These are phyloP conservation scores for Brachyhypopomus gauderio DNA, from an alignment of 2,113 vertebrate genomes.

Conservation along the genomic window DNA sequence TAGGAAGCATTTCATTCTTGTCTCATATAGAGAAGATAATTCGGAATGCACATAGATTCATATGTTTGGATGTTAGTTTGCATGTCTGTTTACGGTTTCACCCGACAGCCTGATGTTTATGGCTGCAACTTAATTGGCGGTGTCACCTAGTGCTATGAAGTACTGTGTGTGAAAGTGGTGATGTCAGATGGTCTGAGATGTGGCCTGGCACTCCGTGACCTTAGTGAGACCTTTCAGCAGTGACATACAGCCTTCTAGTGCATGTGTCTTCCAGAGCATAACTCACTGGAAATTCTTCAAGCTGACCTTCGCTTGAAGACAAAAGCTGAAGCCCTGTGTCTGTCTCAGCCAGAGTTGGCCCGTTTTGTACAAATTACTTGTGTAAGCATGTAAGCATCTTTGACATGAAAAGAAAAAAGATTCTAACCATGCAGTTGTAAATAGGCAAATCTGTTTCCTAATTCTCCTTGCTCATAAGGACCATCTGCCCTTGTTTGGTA, in stretches of 20 bases:
- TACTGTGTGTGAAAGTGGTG: conserved; percentile 3
- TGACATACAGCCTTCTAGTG: conserved; percentile 18
- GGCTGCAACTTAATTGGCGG: background rate
- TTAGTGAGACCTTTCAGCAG: conserved; percentile 22
- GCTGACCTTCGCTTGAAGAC: too few relatives aligned
- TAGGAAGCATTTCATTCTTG: background rate
- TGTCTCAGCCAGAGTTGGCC: too few relatives aligned
- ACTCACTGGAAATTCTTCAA: too few relatives aligned
- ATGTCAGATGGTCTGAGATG: conserved; percentile 13
- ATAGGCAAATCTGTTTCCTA: background rate
- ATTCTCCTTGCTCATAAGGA: conserved; percentile 35
- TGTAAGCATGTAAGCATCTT: background rate
- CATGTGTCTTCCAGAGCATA: background rate
- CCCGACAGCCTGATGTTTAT: conserved; percentile 22
- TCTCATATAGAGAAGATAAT: background rate
- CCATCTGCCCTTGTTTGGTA: conserved; percentile 20
- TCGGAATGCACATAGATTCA: background rate
- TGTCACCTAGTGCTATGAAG: conserved; percentile 1
- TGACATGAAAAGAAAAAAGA: conserved; percentile 24
- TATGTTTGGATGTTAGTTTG: background rate
- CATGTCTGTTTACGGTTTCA: background rate
- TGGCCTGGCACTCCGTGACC: conserved; percentile 14
- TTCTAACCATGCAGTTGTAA: background rate
- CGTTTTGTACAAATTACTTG: background rate
- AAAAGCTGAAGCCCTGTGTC: too few relatives aligned